Percentiles rank a stretch among this genome's conserved stretches.
Conservation (phyloP, 2,797 vertebrate genomes). For the Ficedula albicollis region DNA sequence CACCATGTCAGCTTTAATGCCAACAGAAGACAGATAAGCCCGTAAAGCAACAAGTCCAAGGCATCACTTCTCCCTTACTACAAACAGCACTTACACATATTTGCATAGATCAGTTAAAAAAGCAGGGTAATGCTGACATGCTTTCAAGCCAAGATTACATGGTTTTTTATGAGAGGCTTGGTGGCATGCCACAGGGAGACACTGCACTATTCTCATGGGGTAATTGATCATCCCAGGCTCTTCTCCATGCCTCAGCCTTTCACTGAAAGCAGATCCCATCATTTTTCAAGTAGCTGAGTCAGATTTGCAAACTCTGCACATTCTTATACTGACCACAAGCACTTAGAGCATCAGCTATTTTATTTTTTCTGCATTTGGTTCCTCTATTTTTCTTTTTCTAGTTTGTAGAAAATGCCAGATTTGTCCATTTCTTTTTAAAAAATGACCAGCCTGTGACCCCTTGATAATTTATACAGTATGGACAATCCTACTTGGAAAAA, state of each 20-base stretch:
- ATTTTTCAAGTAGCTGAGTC: neutral
- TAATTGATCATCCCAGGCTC: neutral
- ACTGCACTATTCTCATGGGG: neutral
- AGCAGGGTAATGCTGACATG: neutral
- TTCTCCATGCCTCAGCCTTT: neutral
- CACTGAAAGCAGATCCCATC: neutral
- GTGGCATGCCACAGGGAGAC: neutral
- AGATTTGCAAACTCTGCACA: conserved; percentile 12
- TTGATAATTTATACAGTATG: neutral
- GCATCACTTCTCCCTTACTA: neutral
- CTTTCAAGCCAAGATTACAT: neutral
- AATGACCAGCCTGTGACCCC: neutral
- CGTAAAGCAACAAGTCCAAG: neutral
- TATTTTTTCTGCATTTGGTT: neutral
- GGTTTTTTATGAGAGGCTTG: neutral
- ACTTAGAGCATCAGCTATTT: neutral
- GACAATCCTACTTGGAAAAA: neutral
- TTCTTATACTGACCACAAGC: neutral
- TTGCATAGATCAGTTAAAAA: neutral
- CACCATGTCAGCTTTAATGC: neutral
- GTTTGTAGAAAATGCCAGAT: neutral
- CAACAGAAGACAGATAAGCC: neutral
- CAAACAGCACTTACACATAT: neutral
- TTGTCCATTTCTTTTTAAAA: neutral
- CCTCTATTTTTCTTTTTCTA: neutral